Evolutionary conservation across 2,888 invertebrate species (phyloP).

Genomic region (Tetragnatha montana): DNA sequence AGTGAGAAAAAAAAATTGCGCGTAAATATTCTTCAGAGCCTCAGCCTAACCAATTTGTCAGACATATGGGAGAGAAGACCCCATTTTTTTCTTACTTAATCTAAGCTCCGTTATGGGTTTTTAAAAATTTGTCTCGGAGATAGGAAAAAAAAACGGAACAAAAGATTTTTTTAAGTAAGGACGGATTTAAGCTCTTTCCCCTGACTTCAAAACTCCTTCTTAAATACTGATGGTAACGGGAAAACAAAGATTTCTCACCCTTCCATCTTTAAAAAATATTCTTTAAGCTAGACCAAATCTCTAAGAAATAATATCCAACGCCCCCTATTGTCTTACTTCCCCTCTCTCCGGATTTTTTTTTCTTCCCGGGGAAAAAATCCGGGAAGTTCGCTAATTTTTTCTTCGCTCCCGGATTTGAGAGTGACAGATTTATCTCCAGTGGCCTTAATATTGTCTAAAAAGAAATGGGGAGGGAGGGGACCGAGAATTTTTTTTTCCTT

Average conservation of each 20-base stretch:
- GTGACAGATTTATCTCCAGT: slow-evolving; percentile 69
- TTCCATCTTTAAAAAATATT: slow-evolving; percentile 7
- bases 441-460: not conserved
- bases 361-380: slow-evolving; percentile 25
- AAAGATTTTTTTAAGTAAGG: not conserved
- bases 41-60: not conserved
- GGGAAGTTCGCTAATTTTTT: slow-evolving; percentile 9
- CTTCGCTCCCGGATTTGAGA: slow-evolving; percentile 59
- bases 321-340: slow-evolving; percentile 54
- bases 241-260: slow-evolving; percentile 51
- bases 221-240: slow-evolving; percentile 32
- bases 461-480: not conserved
- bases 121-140: not conserved
- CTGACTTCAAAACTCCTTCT: slow-evolving; percentile 3
- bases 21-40: not conserved
- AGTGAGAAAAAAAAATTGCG: not conserved
- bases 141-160: not conserved
- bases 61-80: not conserved
- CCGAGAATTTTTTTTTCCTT: too few species aligned
- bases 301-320: slow-evolving; percentile 66
- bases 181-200: slow-evolving; percentile 18
- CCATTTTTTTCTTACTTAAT: not conserved
- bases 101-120: not conserved
- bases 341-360: not conserved
- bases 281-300: slow-evolving; percentile 63